Percentiles rank a stretch among this genome's conserved stretches.
phyloP scores from a whole-genome alignment of 1,140 invertebrate genomes.

The Drosophila carrolli region DNA sequence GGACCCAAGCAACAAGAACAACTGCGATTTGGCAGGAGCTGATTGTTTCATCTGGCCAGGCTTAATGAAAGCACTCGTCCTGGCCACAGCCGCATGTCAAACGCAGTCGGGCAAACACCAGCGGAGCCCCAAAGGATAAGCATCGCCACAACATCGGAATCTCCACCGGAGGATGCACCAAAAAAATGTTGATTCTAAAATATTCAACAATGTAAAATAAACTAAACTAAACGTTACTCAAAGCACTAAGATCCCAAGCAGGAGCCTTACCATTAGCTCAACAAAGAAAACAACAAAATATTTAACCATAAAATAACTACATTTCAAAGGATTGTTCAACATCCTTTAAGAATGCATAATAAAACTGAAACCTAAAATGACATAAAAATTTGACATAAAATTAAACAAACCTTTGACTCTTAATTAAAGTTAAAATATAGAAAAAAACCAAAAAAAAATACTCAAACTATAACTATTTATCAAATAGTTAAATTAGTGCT shows the following conservation, averaged over 20 bases:
- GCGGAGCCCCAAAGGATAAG: conserved; percentile 67
- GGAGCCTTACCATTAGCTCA: neutral
- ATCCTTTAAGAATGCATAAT: neutral
- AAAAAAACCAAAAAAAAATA: conserved; percentile 1
- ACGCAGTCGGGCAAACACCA: conserved; percentile 51
- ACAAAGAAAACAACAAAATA: neutral
- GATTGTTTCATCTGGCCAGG: conserved; percentile 65
- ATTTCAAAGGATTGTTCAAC: neutral
- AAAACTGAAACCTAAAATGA: neutral
- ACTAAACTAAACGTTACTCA: conserved; percentile 4
- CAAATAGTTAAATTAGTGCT: conserved; percentile 41
- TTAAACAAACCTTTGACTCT: neutral
- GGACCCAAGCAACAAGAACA: conserved; percentile 39
- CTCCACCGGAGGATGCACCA: conserved; percentile 4
- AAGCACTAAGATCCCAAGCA: neutral
- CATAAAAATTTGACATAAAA: neutral
- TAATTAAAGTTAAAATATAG: neutral
- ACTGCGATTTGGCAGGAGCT: conserved; percentile 40
- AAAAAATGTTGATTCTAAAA: neutral
- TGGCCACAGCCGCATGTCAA: conserved; percentile 26
- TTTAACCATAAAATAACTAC: neutral
- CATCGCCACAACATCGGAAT: conserved; percentile 41
- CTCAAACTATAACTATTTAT: conserved; percentile 7
- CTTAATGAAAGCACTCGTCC: conserved; percentile 54
- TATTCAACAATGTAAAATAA: conserved; percentile 15